Evolutionary conservation across 2,113 vertebrate genomes (phyloP), one percentile per base, ranked within the genome.

Genomic region (Ramphastos sulfuratus): DNA sequence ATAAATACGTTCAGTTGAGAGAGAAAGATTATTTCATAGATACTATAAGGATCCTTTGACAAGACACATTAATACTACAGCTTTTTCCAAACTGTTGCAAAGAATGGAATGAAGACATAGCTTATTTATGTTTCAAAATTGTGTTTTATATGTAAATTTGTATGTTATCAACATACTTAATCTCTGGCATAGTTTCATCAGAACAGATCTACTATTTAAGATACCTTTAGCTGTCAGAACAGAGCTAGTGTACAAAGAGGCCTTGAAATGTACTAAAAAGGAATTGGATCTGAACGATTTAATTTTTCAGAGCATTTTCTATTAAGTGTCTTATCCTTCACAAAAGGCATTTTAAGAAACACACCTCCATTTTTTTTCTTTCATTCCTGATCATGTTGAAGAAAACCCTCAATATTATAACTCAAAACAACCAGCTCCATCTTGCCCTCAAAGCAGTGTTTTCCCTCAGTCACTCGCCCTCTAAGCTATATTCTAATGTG

Each of bases 1-100:
- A 87, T 92, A 97, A 96, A 86, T 93, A 72, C 70, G 72, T 37
- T 48, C 46, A 87, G 16, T 60, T 13, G 10, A 93, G 78, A 95
- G 55, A 92, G 71, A 92, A 86, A 92, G 52, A 94, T 93, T 42
- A 96, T 97, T 97, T 96, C 95, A 93, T 91, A 93, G 46, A 63
- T 87, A 92, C 52, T 88, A 75, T 83, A 94, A 94, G 72, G 76
- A 81, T 90, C 78, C 79, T 93, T 92, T 97, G 91, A 95, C 94
- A 96, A 96, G 93, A 66, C 42, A 65, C 37, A 88, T 94, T 93
- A 97, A 94, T 95, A 95, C 39, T 83, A 89, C 63, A 75, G 46
- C 21, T 33, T 95, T 96, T 90, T 88, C 81, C 78, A 82, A 77
- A 90, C n/a, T 70, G 42, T 90, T 84, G 73, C 24, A 30, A 87